Conservation (phyloP, 2,888 invertebrate genomes). For the Chymomyza fuscimana region DNA sequence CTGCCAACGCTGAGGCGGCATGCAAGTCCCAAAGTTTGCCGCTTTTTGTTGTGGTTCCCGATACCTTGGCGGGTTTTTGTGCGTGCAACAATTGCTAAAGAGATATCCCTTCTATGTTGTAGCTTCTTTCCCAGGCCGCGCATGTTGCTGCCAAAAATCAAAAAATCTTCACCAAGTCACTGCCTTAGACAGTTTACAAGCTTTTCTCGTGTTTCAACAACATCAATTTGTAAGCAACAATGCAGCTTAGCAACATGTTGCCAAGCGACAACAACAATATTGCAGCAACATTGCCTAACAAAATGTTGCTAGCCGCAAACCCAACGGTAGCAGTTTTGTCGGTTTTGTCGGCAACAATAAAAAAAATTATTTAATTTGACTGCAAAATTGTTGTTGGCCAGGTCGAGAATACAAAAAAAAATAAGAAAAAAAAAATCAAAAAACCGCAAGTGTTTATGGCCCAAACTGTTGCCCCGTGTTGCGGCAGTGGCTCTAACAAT, state of each 20-base stretch:
- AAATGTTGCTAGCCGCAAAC: slow-evolving; percentile 35
- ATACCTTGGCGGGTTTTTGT: slow-evolving; percentile 1
- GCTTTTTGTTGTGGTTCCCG: neutral
- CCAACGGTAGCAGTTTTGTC: slow-evolving; percentile 44
- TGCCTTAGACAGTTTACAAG: slow-evolving; percentile 47
- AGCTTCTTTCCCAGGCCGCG: slow-evolving; percentile 24
- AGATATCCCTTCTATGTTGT: neutral
- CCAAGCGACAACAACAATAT: slow-evolving; percentile 27
- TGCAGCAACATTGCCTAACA: neutral
- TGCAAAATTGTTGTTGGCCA: slow-evolving; percentile 24
- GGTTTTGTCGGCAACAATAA: slow-evolving; percentile 36
- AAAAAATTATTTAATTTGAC: slow-evolving; percentile 60
- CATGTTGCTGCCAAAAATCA: slow-evolving; percentile 39
- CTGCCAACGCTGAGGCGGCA: neutral
- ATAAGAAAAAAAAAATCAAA: slow-evolving; percentile 13
- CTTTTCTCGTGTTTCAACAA: slow-evolving; percentile 49
- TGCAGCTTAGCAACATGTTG: slow-evolving; percentile 21
- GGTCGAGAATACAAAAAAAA: no score
- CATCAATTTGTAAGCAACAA: slow-evolving; percentile 39
- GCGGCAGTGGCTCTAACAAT: slow-evolving; percentile 48
- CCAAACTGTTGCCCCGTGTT: neutral
- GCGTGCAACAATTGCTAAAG: slow-evolving; percentile 21
- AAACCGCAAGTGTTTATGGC: slow-evolving; percentile 47
- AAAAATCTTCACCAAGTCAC: neutral
- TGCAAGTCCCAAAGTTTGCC: slow-evolving; percentile 2